Evolutionary conservation across 2,888 invertebrate species (phyloP).

Genomic region (Ormyrus thymus): DNA sequence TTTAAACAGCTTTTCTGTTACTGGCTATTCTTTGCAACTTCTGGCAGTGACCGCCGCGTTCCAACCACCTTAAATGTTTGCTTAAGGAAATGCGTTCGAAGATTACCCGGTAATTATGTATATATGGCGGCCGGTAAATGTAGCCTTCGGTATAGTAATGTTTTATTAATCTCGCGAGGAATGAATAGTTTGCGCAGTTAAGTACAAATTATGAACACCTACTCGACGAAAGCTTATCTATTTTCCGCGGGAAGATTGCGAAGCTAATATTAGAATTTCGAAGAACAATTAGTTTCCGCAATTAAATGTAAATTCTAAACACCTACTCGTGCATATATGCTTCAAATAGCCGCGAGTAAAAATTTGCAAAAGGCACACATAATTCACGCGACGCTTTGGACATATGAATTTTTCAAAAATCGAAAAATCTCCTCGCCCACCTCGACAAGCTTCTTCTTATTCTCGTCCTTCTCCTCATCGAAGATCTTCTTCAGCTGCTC

Average conservation of each 20-base stretch:
- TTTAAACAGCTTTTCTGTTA: too few relatives aligned
- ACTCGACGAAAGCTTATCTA: background rate
- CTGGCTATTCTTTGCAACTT: too few relatives aligned
- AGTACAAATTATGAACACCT: conserved; percentile 1
- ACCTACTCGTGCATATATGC: too few relatives aligned
- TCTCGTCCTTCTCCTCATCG: conserved; percentile 93
- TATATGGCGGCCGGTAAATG: background rate
- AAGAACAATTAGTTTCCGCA: background rate
- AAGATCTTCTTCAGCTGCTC: conserved; percentile 89
- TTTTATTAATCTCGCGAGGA: conserved; percentile 8
- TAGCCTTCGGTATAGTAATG: conserved; percentile 1
- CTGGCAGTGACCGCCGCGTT: too few relatives aligned
- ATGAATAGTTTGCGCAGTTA: background rate
- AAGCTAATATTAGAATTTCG: background rate
- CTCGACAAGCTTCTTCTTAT: conserved; percentile 85
- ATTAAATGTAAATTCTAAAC: background rate
- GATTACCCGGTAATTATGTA: conserved; percentile 22
- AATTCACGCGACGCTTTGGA: too few relatives aligned
- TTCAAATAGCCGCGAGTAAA: too few relatives aligned
- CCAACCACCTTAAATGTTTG: background rate
- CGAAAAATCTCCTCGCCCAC: conserved; percentile 62
- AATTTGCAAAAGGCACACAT: too few relatives aligned
- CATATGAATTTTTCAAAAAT: too few relatives aligned
- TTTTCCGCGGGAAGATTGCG: background rate
- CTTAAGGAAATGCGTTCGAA: background rate